Conservation (phyloP, 2,113 vertebrate genomes). For the Octodon degus region DNA sequence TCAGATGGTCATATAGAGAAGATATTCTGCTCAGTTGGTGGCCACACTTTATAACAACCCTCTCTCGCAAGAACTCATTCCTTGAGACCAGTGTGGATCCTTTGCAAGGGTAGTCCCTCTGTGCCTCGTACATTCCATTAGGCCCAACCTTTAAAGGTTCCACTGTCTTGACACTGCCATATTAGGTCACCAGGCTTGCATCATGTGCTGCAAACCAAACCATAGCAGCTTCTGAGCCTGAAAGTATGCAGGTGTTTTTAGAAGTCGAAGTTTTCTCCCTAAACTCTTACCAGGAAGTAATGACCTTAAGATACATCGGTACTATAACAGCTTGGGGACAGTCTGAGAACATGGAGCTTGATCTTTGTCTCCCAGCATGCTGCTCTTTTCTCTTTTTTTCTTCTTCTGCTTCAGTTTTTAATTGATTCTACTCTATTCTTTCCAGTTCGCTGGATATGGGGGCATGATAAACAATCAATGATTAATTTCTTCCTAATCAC, state of each 20-base stretch:
- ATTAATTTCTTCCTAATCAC: conserved; percentile 4
- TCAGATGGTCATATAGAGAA: not conserved
- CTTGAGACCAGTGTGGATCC: not conserved
- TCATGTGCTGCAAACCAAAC: not conserved
- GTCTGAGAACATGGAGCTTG: not conserved
- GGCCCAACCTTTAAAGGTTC: not conserved
- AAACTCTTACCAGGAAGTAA: not conserved
- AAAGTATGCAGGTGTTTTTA: conserved; percentile 29
- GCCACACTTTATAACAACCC: not conserved
- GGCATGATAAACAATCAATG: not conserved
- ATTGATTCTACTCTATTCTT: not conserved
- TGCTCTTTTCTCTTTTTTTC: not conserved
- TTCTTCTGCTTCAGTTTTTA: not conserved
- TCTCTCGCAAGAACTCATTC: not conserved
- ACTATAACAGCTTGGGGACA: not conserved
- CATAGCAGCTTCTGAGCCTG: not conserved
- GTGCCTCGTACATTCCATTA: not conserved
- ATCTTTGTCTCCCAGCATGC: not conserved
- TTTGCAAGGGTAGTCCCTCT: not conserved
- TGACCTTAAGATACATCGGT: not conserved
- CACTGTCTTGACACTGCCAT: no score
- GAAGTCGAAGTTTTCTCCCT: not conserved
- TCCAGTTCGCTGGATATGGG: not conserved
- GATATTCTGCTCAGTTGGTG: no score
- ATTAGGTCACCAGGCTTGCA: not conserved